phyloP scores from a whole-genome alignment of 2,797 vertebrate genomes.

The Oryzias sinensis region DNA sequence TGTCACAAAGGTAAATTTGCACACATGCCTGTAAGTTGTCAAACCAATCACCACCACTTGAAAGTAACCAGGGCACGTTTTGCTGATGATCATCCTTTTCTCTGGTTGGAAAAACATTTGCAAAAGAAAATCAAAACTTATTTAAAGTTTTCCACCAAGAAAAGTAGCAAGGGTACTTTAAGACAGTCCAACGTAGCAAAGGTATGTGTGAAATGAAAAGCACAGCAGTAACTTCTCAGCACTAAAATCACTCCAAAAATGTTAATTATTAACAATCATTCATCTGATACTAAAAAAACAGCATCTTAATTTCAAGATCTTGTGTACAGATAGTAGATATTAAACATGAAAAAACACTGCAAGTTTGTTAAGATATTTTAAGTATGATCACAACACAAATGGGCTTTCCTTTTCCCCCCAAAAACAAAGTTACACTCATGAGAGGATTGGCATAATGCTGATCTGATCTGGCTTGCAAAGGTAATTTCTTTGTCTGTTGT shows the following conservation, averaged over 20 bases:
- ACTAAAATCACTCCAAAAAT: background rate
- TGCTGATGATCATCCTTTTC: conserved; percentile 38
- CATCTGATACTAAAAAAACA: conserved; percentile 21
- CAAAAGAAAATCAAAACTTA: conserved; percentile 12
- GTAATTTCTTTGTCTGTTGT: conserved; percentile 26
- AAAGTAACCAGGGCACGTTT: conserved; percentile 20
- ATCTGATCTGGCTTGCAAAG: conserved; percentile 16
- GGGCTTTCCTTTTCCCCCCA: conserved; percentile 4
- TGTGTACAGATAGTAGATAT: conserved; percentile 3
- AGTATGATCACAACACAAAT: conserved; percentile 12
- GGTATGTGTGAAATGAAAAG: too few species aligned
- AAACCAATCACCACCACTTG: background rate
- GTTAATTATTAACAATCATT: conserved; percentile 20
- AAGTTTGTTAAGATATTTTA: background rate
- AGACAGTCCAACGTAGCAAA: too few species aligned
- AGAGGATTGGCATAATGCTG: conserved; percentile 18
- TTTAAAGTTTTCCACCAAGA: conserved; percentile 28
- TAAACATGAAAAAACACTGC: background rate
- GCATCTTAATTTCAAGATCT: conserved; percentile 17
- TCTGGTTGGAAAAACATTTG: conserved; percentile 25
- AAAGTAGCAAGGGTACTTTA: conserved; percentile 10
- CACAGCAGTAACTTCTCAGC: too few species aligned
- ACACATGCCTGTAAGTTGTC: conserved; percentile 4
- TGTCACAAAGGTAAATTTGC: conserved; percentile 93
- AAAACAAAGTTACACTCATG: conserved; percentile 12